phyloP scores from a whole-genome alignment of 53 echinoderm and acorn worm genomes.

The Paelopatides confundens region DNA sequence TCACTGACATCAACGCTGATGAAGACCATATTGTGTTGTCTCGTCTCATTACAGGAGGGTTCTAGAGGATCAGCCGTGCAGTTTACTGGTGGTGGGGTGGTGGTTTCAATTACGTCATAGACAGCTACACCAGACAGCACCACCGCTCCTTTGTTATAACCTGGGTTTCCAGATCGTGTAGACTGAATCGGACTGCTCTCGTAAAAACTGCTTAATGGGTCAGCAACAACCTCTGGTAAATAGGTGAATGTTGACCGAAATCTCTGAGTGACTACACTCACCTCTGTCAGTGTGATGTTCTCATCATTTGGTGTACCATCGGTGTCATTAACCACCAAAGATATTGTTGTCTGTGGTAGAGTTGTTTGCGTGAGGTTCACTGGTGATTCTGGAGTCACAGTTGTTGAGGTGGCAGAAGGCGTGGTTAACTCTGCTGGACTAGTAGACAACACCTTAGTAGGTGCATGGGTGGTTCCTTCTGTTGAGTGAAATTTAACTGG shows the following conservation, averaged over 20 bases:
- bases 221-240: slow-evolving; percentile 32
- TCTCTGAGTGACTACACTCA: slow-evolving; percentile 54
- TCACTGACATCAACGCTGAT: slow-evolving; percentile 58
- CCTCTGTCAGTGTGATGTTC: slow-evolving; percentile 10
- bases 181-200: slow-evolving; percentile 24
- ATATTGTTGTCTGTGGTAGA: background rate
- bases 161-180: slow-evolving; percentile 88
- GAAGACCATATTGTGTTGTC: slow-evolving; percentile 46
- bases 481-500: background rate
- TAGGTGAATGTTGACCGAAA: slow-evolving; percentile 75
- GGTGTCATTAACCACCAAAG: background rate
- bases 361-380: background rate
- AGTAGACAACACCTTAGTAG: background rate
- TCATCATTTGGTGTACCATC: background rate
- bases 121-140: slow-evolving; percentile 74
- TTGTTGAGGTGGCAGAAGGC: slow-evolving; percentile 10
- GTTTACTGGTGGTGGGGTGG: slow-evolving; percentile 55
- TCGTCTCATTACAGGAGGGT: slow-evolving; percentile 53
- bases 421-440: slow-evolving; percentile 1
- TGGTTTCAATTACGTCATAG: slow-evolving; percentile 36
- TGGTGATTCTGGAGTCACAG: slow-evolving; percentile 1
- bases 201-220: slow-evolving; percentile 49
- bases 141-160: slow-evolving; percentile 75
- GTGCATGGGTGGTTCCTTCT: background rate
- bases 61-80: slow-evolving; percentile 53